A percentile compares a stretch with the other conserved stretches of the same genome.
Conservation (phyloP, 1,140 invertebrate species). For the Mercenaria mercenaria region DNA sequence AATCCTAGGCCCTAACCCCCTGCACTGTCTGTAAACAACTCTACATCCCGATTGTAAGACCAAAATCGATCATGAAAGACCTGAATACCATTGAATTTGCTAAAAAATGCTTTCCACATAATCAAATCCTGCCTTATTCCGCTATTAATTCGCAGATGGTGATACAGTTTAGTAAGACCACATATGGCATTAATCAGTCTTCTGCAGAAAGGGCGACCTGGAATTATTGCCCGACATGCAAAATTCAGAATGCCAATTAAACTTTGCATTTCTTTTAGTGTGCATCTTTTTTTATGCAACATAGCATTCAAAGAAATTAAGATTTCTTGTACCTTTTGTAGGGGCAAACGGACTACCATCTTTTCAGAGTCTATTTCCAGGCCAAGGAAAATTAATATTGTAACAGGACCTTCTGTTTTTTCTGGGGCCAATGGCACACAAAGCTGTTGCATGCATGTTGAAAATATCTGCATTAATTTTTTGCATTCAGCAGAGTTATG, state of each 20-base stretch:
- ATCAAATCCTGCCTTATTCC: background rate
- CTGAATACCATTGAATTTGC: background rate
- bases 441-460: too few species aligned
- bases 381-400: background rate
- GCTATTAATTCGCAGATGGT: background rate
- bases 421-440: background rate
- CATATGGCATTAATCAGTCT: slow-evolving; percentile 32
- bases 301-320: background rate
- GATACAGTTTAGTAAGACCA: background rate
- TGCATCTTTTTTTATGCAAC: background rate
- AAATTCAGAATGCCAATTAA: background rate
- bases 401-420: background rate
- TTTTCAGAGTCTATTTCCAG: slow-evolving; percentile 18
- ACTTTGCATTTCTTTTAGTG: background rate
- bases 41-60: background rate
- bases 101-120: background rate
- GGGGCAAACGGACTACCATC: background rate
- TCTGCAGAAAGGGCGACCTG: slow-evolving; percentile 39
- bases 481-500: background rate
- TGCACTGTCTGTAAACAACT: slow-evolving; percentile 43
- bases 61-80: slow-evolving; percentile 20
- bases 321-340: background rate
- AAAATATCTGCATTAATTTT: background rate
- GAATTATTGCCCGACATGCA: background rate
- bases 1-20: background rate